Conservation (phyloP, 2,113 vertebrate species). For the Clupea harengus region DNA sequence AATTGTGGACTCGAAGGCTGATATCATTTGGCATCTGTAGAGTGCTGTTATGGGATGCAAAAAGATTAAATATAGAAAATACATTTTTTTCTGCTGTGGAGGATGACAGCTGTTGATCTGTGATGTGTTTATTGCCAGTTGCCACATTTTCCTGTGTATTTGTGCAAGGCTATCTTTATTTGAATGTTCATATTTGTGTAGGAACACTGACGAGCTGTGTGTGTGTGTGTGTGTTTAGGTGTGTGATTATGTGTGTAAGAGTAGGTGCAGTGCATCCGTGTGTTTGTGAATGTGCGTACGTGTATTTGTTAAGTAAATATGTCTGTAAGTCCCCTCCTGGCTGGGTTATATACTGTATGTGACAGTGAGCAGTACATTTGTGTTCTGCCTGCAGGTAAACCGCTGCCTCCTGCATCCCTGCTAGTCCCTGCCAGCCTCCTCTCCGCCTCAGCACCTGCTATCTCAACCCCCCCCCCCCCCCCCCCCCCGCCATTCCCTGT, state of each 20-base stretch:
- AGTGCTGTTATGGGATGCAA: not conserved
- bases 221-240: not conserved
- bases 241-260: not conserved
- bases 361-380: not conserved
- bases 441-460: not conserved
- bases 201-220: not conserved
- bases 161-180: not conserved
- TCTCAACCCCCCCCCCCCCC: not conserved
- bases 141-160: not conserved
- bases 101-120: not conserved
- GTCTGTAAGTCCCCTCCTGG: not conserved
- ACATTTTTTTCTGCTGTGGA: not conserved
- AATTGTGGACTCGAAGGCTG: not conserved
- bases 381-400: not conserved
- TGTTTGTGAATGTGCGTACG: not conserved
- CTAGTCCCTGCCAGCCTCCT: not conserved
- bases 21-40: not conserved
- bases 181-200: not conserved
- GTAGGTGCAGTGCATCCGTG: not conserved
- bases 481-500: not conserved
- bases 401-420: not conserved
- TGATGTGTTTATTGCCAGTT: not conserved
- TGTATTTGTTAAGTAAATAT: not conserved
- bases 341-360: not conserved
- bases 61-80: not conserved